phyloP scores from a whole-genome alignment of 2,797 vertebrate genomes.

The Graptemys geographica region DNA sequence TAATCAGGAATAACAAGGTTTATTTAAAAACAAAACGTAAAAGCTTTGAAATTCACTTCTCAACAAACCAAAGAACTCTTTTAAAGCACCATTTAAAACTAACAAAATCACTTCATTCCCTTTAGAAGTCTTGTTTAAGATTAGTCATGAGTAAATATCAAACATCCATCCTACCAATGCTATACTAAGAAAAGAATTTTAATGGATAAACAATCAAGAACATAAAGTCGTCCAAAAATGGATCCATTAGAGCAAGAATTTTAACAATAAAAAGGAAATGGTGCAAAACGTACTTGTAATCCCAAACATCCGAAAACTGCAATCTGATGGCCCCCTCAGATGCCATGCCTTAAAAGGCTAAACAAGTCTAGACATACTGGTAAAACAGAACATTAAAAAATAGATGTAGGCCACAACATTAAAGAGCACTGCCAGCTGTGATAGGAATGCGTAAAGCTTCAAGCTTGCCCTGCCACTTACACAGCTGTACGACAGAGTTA shows the following conservation, averaged over 20 bases:
- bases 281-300: slow-evolving; percentile 58
- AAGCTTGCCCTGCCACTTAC: neutral
- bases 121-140: slow-evolving; percentile 35
- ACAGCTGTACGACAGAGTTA: neutral
- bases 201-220: slow-evolving; percentile 56
- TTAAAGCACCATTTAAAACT: slow-evolving; percentile 29
- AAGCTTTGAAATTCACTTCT: neutral
- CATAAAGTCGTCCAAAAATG: neutral
- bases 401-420: slow-evolving; percentile 12
- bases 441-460: neutral
- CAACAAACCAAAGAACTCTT: neutral
- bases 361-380: slow-evolving; percentile 56
- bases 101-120: neutral
- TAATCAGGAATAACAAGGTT: neutral
- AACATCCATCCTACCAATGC: slow-evolving; percentile 32
- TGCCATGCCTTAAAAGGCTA: slow-evolving; percentile 78
- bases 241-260: neutral
- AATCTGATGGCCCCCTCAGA: slow-evolving; percentile 61
- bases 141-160: slow-evolving; percentile 42
- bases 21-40: neutral
- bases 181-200: slow-evolving; percentile 66
- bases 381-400: slow-evolving; percentile 30
- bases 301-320: slow-evolving; percentile 52
- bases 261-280: slow-evolving; percentile 45
- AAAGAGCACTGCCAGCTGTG: slow-evolving; percentile 31